These are phyloP conservation scores for Drosophila rhopaloa DNA, from an alignment of 1,140 invertebrate genomes.

Conservation along the genomic window DNA sequence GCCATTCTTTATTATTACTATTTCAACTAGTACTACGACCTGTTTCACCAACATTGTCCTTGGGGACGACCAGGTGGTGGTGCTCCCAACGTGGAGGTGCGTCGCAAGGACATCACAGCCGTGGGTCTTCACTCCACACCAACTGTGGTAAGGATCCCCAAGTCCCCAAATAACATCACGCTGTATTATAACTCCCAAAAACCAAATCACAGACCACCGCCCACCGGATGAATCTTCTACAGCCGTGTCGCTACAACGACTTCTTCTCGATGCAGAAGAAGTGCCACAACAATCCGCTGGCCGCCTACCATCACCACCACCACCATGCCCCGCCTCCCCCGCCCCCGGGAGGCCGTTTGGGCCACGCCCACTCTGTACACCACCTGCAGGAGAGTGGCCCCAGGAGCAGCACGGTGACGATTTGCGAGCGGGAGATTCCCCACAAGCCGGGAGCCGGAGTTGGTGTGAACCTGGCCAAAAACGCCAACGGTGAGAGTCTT, in stretches of 20 bases:
- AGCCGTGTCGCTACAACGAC: slow-evolving; percentile 79
- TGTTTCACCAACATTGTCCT: slow-evolving; percentile 85
- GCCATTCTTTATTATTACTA: not conserved
- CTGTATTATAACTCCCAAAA: no score
- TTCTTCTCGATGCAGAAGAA: slow-evolving; percentile 77
- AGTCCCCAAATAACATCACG: not conserved
- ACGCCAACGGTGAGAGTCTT: slow-evolving; percentile 81
- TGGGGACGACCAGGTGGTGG: slow-evolving; percentile 84
- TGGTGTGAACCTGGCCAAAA: slow-evolving; percentile 67
- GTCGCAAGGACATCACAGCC: slow-evolving; percentile 85
- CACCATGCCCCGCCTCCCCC: slow-evolving; percentile 61
- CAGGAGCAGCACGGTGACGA: slow-evolving; percentile 69
- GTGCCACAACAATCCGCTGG: slow-evolving; percentile 67
- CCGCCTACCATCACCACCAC: slow-evolving; percentile 60
- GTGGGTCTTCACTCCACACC: slow-evolving; percentile 85
- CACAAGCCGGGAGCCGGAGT: slow-evolving; percentile 38
- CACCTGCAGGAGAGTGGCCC: slow-evolving; percentile 73
- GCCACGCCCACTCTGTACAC: slow-evolving; percentile 71
- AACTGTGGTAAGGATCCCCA: slow-evolving; percentile 59
- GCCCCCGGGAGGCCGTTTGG: slow-evolving; percentile 48
- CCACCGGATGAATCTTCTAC: slow-evolving; percentile 70
- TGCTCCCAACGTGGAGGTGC: slow-evolving; percentile 84
- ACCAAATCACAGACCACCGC: slow-evolving; percentile 52
- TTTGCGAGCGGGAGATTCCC: slow-evolving; percentile 70
- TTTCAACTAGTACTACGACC: slow-evolving; percentile 82